phyloP scores from a whole-genome alignment of 2,797 vertebrate genomes.

The Enteromius treurensis region DNA sequence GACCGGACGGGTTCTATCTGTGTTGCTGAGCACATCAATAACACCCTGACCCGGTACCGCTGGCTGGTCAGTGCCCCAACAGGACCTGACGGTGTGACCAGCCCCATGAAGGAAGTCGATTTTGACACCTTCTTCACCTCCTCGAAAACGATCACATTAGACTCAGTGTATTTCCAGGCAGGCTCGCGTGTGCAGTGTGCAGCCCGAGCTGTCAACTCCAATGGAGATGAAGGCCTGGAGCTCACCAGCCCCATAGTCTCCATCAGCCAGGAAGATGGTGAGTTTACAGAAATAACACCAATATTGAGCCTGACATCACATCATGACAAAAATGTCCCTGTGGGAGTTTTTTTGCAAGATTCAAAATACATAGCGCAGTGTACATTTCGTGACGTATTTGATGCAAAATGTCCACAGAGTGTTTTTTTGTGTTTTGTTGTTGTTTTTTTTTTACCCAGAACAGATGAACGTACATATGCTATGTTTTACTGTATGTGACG shows the following conservation, averaged over 20 bases:
- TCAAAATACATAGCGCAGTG: too few species aligned
- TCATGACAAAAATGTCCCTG: too few species aligned
- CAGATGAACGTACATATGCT: too few species aligned
- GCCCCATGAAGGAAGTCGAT: conserved; percentile 91
- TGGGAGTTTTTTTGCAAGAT: too few species aligned
- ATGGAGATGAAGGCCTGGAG: conserved; percentile 89
- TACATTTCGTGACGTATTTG: too few species aligned
- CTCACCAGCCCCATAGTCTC: conserved; percentile 84
- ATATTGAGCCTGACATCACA: neutral
- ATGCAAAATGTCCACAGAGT: too few species aligned
- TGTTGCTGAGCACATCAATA: conserved; percentile 87
- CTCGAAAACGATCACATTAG: conserved; percentile 89
- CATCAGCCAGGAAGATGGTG: conserved; percentile 86
- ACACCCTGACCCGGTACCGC: conserved; percentile 89
- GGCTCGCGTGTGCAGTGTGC: conserved; percentile 92
- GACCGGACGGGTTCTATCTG: conserved; percentile 93
- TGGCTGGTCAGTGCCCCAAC: conserved; percentile 91
- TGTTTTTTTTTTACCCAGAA: too few species aligned
- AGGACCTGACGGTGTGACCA: conserved; percentile 87
- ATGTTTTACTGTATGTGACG: too few species aligned
- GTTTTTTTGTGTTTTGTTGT: too few species aligned
- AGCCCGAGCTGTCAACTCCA: conserved; percentile 87
- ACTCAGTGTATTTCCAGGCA: conserved; percentile 93
- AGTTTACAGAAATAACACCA: conserved; percentile 30
- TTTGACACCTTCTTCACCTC: conserved; percentile 97